These are phyloP conservation scores for Heterohyrax brucei DNA, from an alignment of 2,797 vertebrate species.

Conservation along the genomic window DNA sequence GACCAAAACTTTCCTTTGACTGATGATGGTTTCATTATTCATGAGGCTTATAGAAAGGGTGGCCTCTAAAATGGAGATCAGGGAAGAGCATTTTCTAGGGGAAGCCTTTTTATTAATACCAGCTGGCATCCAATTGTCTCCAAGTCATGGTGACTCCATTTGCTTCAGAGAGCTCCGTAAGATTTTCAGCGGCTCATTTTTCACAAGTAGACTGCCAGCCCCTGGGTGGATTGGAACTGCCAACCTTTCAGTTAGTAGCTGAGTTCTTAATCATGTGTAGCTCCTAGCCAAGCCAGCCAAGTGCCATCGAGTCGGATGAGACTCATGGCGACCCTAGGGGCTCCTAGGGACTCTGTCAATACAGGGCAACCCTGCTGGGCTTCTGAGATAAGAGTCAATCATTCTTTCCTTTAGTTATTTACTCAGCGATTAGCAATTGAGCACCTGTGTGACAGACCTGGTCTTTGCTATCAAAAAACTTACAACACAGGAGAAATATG, in stretches of 20 bases:
- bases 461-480: background rate
- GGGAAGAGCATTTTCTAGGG: slow-evolving; percentile 18
- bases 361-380: background rate
- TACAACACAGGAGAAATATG: background rate
- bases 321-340: no score
- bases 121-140: background rate
- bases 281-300: no score
- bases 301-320: no score
- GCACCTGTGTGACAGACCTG: background rate
- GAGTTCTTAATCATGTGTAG: background rate
- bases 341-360: background rate
- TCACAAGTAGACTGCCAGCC: background rate
- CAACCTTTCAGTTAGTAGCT: background rate
- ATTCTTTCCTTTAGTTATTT: background rate
- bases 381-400: background rate
- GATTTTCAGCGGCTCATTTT: background rate
- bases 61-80: slow-evolving; percentile 37
- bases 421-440: background rate
- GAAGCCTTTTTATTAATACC: background rate
- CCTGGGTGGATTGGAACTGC: no score
- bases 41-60: slow-evolving; percentile 3
- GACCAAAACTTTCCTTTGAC: slow-evolving; percentile 65
- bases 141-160: background rate
- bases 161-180: background rate
- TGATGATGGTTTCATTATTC: slow-evolving; percentile 51